Conservation (phyloP, 2,888 invertebrate genomes). For the Rhimphoctona megacephalus region DNA sequence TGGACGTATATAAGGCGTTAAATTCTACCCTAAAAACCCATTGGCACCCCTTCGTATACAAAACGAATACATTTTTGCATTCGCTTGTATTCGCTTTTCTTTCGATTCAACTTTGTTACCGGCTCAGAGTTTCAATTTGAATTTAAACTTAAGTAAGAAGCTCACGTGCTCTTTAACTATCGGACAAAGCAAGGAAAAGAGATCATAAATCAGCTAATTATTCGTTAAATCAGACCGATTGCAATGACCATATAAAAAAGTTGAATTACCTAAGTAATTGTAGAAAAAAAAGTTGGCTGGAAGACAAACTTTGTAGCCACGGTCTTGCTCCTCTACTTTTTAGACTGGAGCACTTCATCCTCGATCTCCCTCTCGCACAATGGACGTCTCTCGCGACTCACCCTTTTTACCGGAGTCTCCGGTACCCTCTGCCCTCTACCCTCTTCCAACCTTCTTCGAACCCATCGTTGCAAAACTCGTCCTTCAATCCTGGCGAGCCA, state of each 20-base stretch:
- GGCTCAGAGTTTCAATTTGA: neutral
- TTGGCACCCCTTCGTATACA: neutral
- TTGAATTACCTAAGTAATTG: neutral
- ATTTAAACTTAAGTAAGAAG: neutral
- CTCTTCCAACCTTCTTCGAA: neutral
- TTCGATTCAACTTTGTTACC: neutral
- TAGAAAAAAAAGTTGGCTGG: neutral
- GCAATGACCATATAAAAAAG: neutral
- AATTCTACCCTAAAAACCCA: neutral
- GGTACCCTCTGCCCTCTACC: neutral
- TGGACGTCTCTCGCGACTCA: neutral
- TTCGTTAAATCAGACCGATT: constrained; percentile 3
- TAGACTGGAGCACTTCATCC: neutral
- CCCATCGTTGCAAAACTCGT: neutral
- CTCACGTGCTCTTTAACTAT: neutral
- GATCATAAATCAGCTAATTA: neutral
- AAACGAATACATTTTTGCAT: neutral
- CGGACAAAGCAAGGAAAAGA: neutral
- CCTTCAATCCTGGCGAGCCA: neutral
- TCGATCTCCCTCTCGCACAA: constrained; percentile 7
- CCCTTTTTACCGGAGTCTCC: constrained; percentile 8
- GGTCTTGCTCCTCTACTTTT: constrained; percentile 2
- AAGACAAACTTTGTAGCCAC: neutral
- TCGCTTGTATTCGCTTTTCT: neutral
- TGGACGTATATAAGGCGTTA: too few species aligned